phyloP scores from a whole-genome alignment of 2,888 invertebrate genomes.

The Scotopteryx bipunctaria region DNA sequence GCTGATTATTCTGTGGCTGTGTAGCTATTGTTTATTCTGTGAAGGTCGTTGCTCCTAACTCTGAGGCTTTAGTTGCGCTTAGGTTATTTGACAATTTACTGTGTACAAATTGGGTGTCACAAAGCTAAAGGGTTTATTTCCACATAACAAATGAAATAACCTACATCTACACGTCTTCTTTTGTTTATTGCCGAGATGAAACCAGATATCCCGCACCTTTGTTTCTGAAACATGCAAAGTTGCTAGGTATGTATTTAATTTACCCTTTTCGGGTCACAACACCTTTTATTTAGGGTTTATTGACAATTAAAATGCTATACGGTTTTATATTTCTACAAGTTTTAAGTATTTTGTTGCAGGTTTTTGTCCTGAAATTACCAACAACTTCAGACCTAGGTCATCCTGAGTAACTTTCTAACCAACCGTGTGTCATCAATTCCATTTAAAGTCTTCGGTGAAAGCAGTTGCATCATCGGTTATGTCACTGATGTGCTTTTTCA shows the following conservation, averaged over 20 bases:
- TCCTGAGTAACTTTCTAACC: constrained; percentile 48
- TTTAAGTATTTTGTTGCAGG: no score
- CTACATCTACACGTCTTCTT: no score
- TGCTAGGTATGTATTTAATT: no score
- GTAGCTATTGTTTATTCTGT: constrained; percentile 12
- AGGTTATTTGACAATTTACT: constrained; percentile 17
- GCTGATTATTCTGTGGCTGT: constrained; percentile 2
- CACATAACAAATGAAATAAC: no score
- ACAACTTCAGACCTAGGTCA: neutral
- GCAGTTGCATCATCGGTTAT: constrained; percentile 46
- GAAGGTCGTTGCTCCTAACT: constrained; percentile 39
- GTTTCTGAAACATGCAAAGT: no score
- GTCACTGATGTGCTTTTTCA: constrained; percentile 13
- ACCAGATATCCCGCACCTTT: no score
- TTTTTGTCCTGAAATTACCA: no score
- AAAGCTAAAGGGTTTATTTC: neutral
- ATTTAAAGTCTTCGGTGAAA: constrained; percentile 51
- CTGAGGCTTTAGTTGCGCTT: constrained; percentile 28
- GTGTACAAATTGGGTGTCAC: neutral
- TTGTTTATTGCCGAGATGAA: no score
- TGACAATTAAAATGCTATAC: no score
- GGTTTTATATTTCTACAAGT: no score
- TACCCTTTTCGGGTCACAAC: no score
- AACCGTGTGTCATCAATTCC: constrained; percentile 51
- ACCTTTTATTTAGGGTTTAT: no score